Base-by-base conservation (phyloP, 2,113 vertebrate genomes). In the Illadopsis cleaveri region DNA sequence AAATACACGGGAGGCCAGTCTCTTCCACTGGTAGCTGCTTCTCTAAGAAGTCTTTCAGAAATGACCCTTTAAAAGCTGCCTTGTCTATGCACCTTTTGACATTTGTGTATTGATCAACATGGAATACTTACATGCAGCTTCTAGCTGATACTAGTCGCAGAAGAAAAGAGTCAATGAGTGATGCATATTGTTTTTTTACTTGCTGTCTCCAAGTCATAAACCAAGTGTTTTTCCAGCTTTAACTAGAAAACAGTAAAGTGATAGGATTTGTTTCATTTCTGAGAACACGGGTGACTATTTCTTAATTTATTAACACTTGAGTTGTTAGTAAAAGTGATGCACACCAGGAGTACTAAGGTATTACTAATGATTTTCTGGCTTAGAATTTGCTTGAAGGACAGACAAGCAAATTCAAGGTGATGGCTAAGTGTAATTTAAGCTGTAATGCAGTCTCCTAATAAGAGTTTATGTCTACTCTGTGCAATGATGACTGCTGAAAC, bases 41-140 rank as follows among this genome's bases (percentile, higher is more conserved):
- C 73, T 84, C 72, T 77, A 50, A 73, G 61, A 91, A 89, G 18
- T 42, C 47, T 83, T 96, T 85, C 72, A 64, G 70, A 66, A 89
- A 82, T 85, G 40, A 54, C 17, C 90, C 79, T 94, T 95, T 89
- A 75, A 89, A 69, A 89, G 62, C 27, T 0, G 0, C 66, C 56
- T 94, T 69, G 56, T 71, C 33, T 70, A 12, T 38, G 11, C 5
- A 15, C 82, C 64, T 95, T 68, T 44, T 72, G 72, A 50, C 73
- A 71, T 90, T 82, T 89, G 33, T 81, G 72, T 93, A 70, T 82
- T 81, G 64, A 88, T 72, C 38, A 78, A 73, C 2, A 15, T 22
- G 57, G 31, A 80, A 54, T 93, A 90, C 90, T 96, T 96, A 93
- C 68, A 78, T 58, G 72, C 37, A 81, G 66, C 60, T 90, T 94